Percentiles rank a stretch among this genome's conserved stretches.
Evolutionary conservation across 2,888 invertebrate species (phyloP).

Genomic region (Minunthozetes semirufus): DNA sequence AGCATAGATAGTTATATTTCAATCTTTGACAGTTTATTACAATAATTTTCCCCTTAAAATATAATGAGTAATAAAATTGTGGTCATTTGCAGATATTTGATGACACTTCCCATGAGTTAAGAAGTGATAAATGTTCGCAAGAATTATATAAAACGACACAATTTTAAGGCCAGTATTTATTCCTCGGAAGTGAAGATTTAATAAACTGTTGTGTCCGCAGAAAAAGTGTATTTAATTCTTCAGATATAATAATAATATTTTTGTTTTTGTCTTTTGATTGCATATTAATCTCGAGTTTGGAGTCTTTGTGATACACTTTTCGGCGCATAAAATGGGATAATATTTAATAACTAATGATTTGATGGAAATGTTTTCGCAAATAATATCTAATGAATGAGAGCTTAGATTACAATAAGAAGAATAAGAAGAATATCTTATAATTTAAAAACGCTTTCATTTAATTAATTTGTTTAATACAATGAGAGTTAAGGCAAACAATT

Average conservation of each 20-base stretch:
- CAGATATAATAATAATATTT: no score
- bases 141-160: background rate
- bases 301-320: background rate
- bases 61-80: background rate
- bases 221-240: background rate
- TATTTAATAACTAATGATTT: background rate
- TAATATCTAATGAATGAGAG: background rate
- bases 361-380: background rate
- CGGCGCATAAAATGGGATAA: background rate
- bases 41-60: no score
- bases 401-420: background rate
- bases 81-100: no score
- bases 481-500: background rate
- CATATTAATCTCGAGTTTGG: no score
- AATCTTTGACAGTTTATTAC: no score
- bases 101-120: no score
- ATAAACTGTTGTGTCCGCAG: background rate
- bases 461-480: conserved; percentile 9
- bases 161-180: background rate
- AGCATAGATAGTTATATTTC: background rate
- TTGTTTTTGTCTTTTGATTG: background rate
- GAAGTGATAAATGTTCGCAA: no score
- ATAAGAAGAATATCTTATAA: background rate
- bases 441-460: background rate
- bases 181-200: background rate